A percentile compares a stretch with the other conserved stretches of the same genome.
Evolutionary conservation across 2,797 vertebrate genomes (phyloP).

Genomic region (Acanthurus leucopareius): DNA sequence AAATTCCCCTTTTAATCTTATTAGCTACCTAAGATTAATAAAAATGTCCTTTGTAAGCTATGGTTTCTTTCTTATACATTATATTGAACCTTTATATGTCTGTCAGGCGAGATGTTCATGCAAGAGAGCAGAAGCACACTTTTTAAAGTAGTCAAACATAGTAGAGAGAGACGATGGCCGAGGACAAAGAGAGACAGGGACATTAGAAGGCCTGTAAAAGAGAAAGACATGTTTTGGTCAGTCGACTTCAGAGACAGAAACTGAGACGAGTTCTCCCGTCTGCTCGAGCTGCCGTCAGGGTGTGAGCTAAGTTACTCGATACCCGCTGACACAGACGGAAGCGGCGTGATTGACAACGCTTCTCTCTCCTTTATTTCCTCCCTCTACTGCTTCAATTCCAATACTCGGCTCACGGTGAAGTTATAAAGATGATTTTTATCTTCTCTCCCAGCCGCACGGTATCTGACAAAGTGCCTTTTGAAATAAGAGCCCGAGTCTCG

Average conservation of each 20-base stretch:
- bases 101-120: not conserved
- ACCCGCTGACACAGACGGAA: constrained; percentile 73
- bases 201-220: not conserved
- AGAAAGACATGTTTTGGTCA: constrained; percentile 16
- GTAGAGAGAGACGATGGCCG: constrained; percentile 2
- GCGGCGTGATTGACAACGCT: constrained; percentile 66
- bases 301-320: constrained; percentile 76
- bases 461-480: constrained; percentile 71
- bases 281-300: constrained; percentile 55
- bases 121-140: not conserved
- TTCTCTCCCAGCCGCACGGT: constrained; percentile 36
- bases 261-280: constrained; percentile 40
- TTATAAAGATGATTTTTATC: constrained; percentile 70
- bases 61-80: not conserved
- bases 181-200: constrained; percentile 16
- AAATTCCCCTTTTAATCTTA: not conserved
- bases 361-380: constrained; percentile 56
- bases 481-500: constrained; percentile 64
- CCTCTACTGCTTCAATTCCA: constrained; percentile 59
- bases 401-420: constrained; percentile 52
- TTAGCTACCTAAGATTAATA: not conserved
- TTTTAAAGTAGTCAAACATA: constrained; percentile 31
- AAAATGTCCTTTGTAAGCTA: not conserved
- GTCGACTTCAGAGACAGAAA: constrained; percentile 33
- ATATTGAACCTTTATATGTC: not conserved